These are phyloP conservation scores for Plagiodera versicolora DNA, from an alignment of 2,888 invertebrate species.

Conservation along the genomic window DNA sequence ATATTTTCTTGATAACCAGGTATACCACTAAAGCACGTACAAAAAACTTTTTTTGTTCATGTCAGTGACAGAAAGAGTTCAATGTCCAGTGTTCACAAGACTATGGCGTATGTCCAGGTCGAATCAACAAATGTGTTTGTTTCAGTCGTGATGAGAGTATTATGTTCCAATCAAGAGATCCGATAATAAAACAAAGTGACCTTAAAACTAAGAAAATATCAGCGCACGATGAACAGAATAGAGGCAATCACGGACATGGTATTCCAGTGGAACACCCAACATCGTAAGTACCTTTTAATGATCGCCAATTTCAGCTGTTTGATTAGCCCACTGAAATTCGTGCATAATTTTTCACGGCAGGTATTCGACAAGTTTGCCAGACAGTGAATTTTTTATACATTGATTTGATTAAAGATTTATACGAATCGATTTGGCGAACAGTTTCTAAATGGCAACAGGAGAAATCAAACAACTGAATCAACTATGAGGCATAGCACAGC, in stretches of 20 bases:
- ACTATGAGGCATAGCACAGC: no score
- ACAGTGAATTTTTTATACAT: no score
- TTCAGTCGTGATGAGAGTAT: constrained; percentile 40
- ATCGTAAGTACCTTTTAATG: constrained; percentile 59
- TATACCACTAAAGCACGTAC: no score
- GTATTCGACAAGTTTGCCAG: background rate
- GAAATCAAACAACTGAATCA: no score
- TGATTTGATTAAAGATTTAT: no score
- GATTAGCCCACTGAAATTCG: background rate
- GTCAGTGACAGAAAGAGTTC: background rate
- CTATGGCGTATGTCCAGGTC: no score
- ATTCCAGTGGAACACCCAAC: constrained; percentile 65
- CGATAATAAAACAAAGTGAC: constrained; percentile 49
- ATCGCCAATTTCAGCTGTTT: background rate
- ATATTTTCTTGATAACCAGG: no score
- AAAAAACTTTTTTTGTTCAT: constrained; percentile 15
- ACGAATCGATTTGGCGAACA: no score
- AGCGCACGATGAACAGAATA: constrained; percentile 18
- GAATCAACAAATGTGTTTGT: constrained; percentile 21
- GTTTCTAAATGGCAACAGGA: no score
- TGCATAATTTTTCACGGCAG: no score
- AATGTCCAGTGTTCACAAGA: no score
- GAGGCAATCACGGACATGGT: constrained; percentile 51
- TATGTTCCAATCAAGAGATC: constrained; percentile 58
- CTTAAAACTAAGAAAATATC: constrained; percentile 42